Evolutionary conservation across 2,113 vertebrate genomes (phyloP).

Genomic region (Drymodes brunneopygia): DNA sequence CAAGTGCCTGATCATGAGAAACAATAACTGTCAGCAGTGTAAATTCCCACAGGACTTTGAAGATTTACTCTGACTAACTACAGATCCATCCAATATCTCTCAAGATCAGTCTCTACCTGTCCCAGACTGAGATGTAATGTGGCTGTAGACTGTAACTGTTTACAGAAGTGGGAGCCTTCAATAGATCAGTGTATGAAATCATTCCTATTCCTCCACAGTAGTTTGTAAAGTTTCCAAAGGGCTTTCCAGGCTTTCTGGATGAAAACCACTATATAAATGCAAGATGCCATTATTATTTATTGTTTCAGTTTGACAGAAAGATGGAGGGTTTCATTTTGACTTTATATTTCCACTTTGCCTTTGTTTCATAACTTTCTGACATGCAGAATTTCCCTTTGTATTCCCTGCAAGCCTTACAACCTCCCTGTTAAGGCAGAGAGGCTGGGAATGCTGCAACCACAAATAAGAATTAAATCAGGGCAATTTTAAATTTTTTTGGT

Average conservation of each 20-base stretch:
- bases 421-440: neutral
- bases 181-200: constrained; percentile 22
- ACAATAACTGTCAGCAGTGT: constrained; percentile 47
- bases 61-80: constrained; percentile 47
- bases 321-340: constrained; percentile 67
- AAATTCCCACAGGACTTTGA: constrained; percentile 25
- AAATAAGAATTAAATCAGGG: neutral
- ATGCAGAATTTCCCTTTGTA: neutral
- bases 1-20: constrained; percentile 39
- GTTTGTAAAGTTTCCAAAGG: constrained; percentile 57
- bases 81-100: constrained; percentile 35
- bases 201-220: constrained; percentile 48
- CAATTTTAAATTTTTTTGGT: neutral
- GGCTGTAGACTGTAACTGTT: constrained; percentile 24
- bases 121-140: constrained; percentile 4
- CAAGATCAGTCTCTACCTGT: constrained; percentile 50
- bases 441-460: neutral
- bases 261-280: constrained; percentile 40
- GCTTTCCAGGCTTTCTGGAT: constrained; percentile 46
- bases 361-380: constrained; percentile 59
- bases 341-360: constrained; percentile 56
- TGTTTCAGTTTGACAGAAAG: constrained; percentile 66
- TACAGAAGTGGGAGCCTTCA: constrained; percentile 20
- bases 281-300: constrained; percentile 66
- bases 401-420: neutral